Evolutionary conservation across 2,888 invertebrate species (phyloP), one percentile per base, ranked within the genome.

Genomic region (Drosophila nr. fundita): DNA sequence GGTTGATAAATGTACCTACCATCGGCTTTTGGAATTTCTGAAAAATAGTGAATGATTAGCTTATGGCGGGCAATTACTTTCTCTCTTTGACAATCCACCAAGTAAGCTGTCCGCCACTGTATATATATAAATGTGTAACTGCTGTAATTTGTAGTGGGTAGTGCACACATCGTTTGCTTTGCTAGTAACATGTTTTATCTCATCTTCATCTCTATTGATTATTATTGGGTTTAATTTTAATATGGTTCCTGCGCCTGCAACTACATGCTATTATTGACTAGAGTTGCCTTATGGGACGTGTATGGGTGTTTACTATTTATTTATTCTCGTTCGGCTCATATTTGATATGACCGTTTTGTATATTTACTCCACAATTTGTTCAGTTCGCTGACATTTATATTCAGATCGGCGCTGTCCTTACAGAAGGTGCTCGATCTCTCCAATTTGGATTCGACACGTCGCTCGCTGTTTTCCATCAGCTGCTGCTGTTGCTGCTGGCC

Each of bases 401-500:
- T 84, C 54, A 82, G 36, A 68, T 93, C 92, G 75, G 93, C 92
- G 64, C 87, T 88, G 63, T 93, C 93, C 76, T 93, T 93, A 85
- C 93, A 93, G 71, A 93, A 93, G 38, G 93, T 93, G 80, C 93
- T 93, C n/a, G 93, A 93, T 30, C 93, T 90, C 76, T 93, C 93
- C 69, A 93, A 82, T 80, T 93, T 93, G 38, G 92, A 91, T 68
- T 87, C 86, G 18, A 79, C 80, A 13, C 72, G 81, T 13, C 76
- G 73, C n/a, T 73, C 78, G 65, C 59, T 42, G 30, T 27, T 65
- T 48, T 61, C 45, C 24, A 45, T 21, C 42, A 21, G 42, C 42
- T 66, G 49, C 36, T 58, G 21, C 11, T n/a, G 18, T 48, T 68
- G 76, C 72, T 76, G 73, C 72, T 69, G 78, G 40, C 80, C 81